phyloP scores from a whole-genome alignment of 2,113 vertebrate species.

The Rostratula benghalensis region DNA sequence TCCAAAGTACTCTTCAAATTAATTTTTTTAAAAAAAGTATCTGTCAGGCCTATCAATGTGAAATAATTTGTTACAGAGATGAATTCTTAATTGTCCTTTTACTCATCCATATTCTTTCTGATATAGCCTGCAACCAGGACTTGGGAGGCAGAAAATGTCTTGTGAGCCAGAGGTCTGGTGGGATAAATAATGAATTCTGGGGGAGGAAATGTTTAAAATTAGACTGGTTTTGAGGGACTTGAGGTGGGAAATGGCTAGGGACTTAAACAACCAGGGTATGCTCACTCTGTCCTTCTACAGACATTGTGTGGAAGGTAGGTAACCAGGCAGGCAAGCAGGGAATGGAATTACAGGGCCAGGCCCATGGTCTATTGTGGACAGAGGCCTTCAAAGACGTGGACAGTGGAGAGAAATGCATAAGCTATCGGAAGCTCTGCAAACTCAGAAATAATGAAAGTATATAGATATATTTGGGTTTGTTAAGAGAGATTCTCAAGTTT shows the following conservation, averaged over 20 bases:
- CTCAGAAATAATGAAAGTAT: background rate
- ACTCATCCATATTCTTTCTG: background rate
- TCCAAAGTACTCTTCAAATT: background rate
- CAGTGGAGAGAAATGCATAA: background rate
- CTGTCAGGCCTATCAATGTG: background rate
- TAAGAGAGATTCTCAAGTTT: background rate
- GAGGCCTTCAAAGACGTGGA: background rate
- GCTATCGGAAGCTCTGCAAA: background rate
- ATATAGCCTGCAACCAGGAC: background rate
- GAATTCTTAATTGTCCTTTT: background rate
- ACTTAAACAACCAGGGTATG: background rate
- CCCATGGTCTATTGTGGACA: background rate
- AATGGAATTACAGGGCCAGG: background rate
- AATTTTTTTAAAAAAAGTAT: background rate
- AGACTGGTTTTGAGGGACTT: background rate
- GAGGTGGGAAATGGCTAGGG: background rate
- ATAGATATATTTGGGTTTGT: background rate
- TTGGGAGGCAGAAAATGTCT: background rate
- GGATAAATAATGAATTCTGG: background rate
- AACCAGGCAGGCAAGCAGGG: background rate
- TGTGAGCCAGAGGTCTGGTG: background rate
- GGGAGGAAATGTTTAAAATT: background rate
- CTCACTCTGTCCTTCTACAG: background rate
- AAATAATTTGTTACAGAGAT: background rate
- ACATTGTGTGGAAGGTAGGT: background rate